phyloP scores from a whole-genome alignment of 2,797 vertebrate genomes.

The Chrysocyon brachyurus region DNA sequence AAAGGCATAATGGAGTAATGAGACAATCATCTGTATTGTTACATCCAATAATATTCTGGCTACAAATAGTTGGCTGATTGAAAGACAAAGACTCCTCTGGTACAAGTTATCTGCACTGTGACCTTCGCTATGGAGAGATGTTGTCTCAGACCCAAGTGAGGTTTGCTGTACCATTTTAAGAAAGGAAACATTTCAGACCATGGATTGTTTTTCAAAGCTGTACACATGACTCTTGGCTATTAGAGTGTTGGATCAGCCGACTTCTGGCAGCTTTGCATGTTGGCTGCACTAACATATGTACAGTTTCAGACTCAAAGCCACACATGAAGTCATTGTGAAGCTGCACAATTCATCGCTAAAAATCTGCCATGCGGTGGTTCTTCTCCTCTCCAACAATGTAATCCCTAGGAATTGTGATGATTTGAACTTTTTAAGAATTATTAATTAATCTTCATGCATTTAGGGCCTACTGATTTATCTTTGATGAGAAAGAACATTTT shows the following conservation, averaged over 20 bases:
- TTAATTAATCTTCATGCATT: slow-evolving; percentile 45
- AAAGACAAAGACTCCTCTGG: background rate
- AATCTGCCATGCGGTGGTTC: background rate
- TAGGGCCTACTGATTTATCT: slow-evolving; percentile 11
- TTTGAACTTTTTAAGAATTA: background rate
- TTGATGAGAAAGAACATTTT: slow-evolving; percentile 14
- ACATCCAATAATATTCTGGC: slow-evolving; percentile 6
- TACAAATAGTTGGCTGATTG: background rate
- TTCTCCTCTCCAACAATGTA: slow-evolving; percentile 4
- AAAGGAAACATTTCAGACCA: slow-evolving; percentile 60
- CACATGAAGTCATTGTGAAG: slow-evolving; percentile 79
- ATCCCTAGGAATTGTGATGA: slow-evolving; percentile 46
- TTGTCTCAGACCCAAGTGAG: background rate
- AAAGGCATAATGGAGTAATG: background rate
- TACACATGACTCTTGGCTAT: slow-evolving; percentile 52
- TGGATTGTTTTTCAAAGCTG: slow-evolving; percentile 43
- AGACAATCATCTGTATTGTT: background rate
- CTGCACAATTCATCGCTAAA: background rate
- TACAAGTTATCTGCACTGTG: background rate
- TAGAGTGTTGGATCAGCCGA: background rate
- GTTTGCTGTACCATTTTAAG: slow-evolving; percentile 39
- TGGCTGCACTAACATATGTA: slow-evolving; percentile 40
- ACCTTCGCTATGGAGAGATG: background rate
- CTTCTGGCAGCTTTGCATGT: slow-evolving; percentile 54
- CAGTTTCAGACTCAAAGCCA: slow-evolving; percentile 83